Evolutionary conservation across 2,797 vertebrate genomes (phyloP).

Genomic region (Molossus alvarezi): DNA sequence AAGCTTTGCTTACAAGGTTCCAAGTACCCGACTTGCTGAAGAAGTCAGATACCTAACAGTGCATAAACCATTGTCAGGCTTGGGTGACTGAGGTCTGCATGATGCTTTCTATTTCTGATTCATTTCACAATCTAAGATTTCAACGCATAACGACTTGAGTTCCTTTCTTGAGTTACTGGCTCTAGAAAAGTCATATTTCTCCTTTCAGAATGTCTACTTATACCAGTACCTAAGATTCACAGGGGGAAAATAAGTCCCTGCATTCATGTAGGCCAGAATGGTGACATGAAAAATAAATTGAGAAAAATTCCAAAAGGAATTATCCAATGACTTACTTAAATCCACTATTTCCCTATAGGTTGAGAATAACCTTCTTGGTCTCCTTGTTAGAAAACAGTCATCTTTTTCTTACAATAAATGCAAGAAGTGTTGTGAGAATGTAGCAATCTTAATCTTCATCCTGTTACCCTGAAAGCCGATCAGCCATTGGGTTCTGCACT

Average conservation of each 20-base stretch:
- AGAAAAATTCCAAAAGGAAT: conserved; percentile 75
- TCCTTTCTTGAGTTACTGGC: neutral
- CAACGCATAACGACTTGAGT: neutral
- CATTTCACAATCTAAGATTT: conserved; percentile 47
- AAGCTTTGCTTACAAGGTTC: neutral
- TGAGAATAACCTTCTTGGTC: conserved; percentile 72
- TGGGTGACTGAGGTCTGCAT: neutral
- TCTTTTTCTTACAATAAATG: conserved; percentile 58
- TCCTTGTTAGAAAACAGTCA: conserved; percentile 69
- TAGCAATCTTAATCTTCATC: conserved; percentile 63
- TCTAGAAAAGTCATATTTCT: conserved; percentile 62
- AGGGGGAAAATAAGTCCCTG: neutral
- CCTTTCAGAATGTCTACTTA: conserved; percentile 55
- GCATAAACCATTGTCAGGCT: neutral
- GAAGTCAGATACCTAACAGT: neutral
- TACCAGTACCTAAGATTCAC: conserved; percentile 44
- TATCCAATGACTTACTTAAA: conserved; percentile 76
- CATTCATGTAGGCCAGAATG: neutral
- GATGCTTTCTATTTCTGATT: conserved; percentile 44
- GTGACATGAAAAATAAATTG: conserved; percentile 44
- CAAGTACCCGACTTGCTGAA: neutral
- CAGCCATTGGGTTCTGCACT: neutral
- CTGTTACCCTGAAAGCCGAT: conserved; percentile 15
- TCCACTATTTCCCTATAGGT: conserved; percentile 64
- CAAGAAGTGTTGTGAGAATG: conserved; percentile 77